Evolutionary conservation across 2,888 invertebrate genomes (phyloP).

Genomic region (Leptopterna dolabrata): DNA sequence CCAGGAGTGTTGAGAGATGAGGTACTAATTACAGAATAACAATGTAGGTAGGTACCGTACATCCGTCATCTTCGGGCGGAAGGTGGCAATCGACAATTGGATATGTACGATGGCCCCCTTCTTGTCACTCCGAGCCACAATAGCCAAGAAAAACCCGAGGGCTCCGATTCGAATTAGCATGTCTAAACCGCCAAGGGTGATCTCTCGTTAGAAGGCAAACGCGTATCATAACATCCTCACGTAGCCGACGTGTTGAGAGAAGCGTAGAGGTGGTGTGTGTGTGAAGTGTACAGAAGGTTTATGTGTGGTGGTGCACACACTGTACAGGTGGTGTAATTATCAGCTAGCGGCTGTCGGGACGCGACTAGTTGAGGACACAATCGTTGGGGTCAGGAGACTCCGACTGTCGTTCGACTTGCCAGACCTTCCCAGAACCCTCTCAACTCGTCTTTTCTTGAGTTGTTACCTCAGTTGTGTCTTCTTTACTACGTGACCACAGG

Average conservation of each 20-base stretch:
- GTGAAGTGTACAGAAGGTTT: too few relatives aligned
- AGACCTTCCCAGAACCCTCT: constrained; percentile 20
- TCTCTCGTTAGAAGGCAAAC: constrained; percentile 26
- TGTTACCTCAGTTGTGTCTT: neutral
- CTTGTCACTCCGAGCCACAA: neutral
- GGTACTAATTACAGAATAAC: neutral
- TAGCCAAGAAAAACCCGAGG: neutral
- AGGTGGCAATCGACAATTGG: neutral
- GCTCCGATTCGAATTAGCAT: constrained; percentile 39
- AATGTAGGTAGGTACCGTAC: constrained; percentile 10
- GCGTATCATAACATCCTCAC: constrained; percentile 19
- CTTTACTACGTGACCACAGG: neutral
- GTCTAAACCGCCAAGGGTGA: constrained; percentile 25
- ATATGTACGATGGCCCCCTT: neutral
- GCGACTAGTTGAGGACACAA: neutral
- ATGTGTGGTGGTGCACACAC: too few relatives aligned
- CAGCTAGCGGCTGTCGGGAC: neutral
- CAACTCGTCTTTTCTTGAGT: constrained; percentile 26
- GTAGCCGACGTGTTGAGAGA: neutral
- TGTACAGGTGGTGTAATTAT: constrained; percentile 1
- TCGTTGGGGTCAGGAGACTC: constrained; percentile 3
- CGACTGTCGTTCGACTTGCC: neutral
- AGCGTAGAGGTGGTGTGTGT: too few relatives aligned
- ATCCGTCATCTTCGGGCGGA: constrained; percentile 15
- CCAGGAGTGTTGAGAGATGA: too few relatives aligned